phyloP scores from a whole-genome alignment of 2,797 vertebrate species.

The Cryptoprocta ferox region DNA sequence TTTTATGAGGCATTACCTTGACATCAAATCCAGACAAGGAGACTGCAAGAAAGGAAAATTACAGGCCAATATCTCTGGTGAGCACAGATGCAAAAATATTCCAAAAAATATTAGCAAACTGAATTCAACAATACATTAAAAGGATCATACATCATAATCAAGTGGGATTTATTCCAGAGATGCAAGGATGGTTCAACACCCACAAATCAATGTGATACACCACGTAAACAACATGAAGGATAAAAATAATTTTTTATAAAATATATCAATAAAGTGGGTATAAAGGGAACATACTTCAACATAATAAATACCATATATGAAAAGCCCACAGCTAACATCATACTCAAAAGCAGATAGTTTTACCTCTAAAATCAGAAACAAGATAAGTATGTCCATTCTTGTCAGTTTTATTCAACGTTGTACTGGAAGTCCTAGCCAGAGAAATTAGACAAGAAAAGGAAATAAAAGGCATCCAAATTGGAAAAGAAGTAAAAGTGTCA shows the following conservation, averaged over 20 bases:
- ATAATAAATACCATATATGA: neutral
- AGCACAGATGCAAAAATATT: neutral
- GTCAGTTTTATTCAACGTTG: neutral
- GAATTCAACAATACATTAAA: neutral
- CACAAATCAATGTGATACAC: neutral
- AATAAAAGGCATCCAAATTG: neutral
- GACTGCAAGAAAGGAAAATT: neutral
- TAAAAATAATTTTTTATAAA: neutral
- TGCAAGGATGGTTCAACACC: neutral
- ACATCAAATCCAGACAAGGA: neutral
- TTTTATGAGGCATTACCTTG: neutral
- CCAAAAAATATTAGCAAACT: neutral
- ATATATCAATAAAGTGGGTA: neutral
- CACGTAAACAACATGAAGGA: neutral
- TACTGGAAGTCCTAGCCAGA: neutral
- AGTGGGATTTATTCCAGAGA: neutral
- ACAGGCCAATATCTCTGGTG: neutral
- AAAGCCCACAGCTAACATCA: neutral
- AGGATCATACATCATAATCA: neutral
- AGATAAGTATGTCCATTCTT: neutral
- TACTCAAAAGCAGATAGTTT: neutral
- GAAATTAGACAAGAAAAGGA: neutral
- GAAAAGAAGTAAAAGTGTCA: neutral
- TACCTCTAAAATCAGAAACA: neutral
- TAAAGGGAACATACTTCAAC: neutral